A percentile compares a stretch with the other conserved stretches of the same genome.
Conservation (phyloP, 1,140 invertebrate species). For the Cyphomyrmex costatus region DNA sequence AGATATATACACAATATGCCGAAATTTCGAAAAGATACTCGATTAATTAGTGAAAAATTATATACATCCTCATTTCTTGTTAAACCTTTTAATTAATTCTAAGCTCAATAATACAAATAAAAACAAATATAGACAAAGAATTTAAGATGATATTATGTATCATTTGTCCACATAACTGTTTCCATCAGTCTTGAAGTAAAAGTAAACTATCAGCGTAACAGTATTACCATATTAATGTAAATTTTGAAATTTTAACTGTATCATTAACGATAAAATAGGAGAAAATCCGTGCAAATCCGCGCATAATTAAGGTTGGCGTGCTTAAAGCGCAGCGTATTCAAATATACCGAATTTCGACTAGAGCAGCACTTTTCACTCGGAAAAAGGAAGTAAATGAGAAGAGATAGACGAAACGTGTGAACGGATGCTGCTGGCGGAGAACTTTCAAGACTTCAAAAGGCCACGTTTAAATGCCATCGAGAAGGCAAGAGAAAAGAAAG, state of each 20-base stretch:
- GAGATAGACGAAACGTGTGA: constrained; percentile 55
- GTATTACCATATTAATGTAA: constrained; percentile 2
- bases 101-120: neutral
- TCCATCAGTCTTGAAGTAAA: neutral
- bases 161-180: neutral
- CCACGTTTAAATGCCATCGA: constrained; percentile 31
- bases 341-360: constrained; percentile 73
- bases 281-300: constrained; percentile 61
- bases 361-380: constrained; percentile 64
- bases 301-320: constrained; percentile 66
- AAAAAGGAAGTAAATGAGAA: neutral
- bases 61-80: neutral
- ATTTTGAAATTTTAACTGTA: constrained; percentile 8
- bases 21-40: neutral
- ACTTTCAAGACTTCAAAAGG: constrained; percentile 61
- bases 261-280: neutral
- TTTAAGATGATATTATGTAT: neutral
- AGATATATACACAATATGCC: neutral
- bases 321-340: constrained; percentile 69
- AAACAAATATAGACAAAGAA: neutral
- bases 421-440: constrained; percentile 34
- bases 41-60: neutral
- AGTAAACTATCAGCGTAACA: neutral
- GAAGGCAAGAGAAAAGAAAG: constrained; percentile 39
- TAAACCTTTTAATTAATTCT: neutral